Percentiles rank a stretch among this genome's conserved stretches.
These are phyloP conservation scores for Petrolisthes cinctipes DNA, from an alignment of 2,888 invertebrate genomes.

Conservation along the genomic window DNA sequence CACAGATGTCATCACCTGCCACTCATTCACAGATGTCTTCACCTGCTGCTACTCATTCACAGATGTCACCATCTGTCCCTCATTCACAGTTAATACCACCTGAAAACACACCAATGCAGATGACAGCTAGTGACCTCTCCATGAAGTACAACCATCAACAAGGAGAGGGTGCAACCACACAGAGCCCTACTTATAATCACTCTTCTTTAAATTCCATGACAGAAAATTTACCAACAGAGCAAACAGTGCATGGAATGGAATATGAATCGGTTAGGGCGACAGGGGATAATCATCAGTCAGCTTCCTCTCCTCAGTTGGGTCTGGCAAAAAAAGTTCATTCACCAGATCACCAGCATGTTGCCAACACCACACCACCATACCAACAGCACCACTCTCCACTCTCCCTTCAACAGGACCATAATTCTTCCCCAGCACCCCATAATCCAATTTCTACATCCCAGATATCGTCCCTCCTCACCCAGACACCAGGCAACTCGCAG, in stretches of 20 bases:
- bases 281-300: not conserved
- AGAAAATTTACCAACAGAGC: not conserved
- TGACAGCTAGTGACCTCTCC: no score
- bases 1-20: not conserved
- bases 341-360: slow-evolving; percentile 1
- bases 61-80: no score
- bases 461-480: not conserved
- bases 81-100: no score
- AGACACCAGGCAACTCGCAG: not conserved
- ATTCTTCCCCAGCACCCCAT: not conserved
- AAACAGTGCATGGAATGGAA: not conserved
- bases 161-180: not conserved
- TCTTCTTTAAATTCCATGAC: not conserved
- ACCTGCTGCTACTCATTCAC: no score
- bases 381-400: not conserved
- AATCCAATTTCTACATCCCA: not conserved
- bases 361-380: not conserved
- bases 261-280: not conserved
- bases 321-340: not conserved
- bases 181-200: not conserved
- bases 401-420: not conserved
- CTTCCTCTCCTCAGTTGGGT: not conserved
- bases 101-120: no score
- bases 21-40: not conserved
- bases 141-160: not conserved